Conservation (phyloP, 2,113 vertebrate species). For the Petaurus breviceps region DNA sequence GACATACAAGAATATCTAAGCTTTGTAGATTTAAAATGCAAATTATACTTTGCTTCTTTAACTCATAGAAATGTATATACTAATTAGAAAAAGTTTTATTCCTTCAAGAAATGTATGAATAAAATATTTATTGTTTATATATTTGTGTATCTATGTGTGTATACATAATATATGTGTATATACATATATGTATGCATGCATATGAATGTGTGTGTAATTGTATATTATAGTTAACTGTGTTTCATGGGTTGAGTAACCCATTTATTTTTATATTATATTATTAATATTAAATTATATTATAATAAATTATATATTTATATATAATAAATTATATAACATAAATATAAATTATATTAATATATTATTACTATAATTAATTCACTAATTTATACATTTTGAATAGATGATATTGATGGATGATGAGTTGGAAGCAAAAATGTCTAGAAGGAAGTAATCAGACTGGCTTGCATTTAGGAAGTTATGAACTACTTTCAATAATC, state of each 20-base stretch:
- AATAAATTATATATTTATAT: too few relatives aligned
- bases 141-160: too few relatives aligned
- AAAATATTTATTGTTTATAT: background rate
- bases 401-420: background rate
- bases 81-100: conserved; percentile 4
- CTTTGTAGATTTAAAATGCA: background rate
- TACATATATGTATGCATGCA: too few relatives aligned
- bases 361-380: too few relatives aligned
- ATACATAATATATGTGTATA: background rate
- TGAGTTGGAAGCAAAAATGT: background rate
- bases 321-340: too few relatives aligned
- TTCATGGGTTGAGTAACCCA: background rate
- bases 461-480: background rate
- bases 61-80: background rate
- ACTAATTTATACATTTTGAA: background rate
- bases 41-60: conserved; percentile 7
- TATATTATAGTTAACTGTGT: background rate
- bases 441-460: background rate
- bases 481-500: background rate
- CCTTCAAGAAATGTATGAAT: conserved; percentile 13
- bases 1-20: background rate
- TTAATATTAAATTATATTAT: too few relatives aligned
- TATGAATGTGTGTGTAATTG: background rate
- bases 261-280: too few relatives aligned
- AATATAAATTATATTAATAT: too few relatives aligned